phyloP scores from a whole-genome alignment of 2,113 vertebrate species.

The Strix uralensis region DNA sequence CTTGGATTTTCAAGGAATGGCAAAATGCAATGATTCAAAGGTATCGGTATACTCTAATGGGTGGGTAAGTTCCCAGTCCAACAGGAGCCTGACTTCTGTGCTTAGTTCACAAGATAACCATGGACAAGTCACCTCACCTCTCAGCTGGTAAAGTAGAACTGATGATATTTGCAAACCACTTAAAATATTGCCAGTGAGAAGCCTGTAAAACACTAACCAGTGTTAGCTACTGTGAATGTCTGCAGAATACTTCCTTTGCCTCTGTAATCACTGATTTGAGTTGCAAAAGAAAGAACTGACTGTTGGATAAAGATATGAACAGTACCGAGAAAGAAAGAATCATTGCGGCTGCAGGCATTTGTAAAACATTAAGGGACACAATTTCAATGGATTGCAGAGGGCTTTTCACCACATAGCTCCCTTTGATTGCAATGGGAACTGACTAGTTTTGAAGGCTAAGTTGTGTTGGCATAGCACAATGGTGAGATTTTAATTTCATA shows the following conservation, averaged over 20 bases:
- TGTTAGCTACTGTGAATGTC: not conserved
- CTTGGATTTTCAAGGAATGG: not conserved
- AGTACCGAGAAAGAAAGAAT: not conserved
- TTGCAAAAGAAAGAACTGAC: not conserved
- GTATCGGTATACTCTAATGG: not conserved
- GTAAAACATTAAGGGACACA: not conserved
- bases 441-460: conserved; percentile 17
- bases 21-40: not conserved
- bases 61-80: not conserved
- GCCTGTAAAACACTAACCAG: not conserved
- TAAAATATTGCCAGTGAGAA: not conserved
- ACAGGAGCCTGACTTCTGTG: not conserved
- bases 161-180: not conserved
- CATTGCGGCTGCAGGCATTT: not conserved
- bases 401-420: conserved; percentile 25
- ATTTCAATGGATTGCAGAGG: conserved; percentile 14
- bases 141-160: not conserved
- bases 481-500: conserved; percentile 19
- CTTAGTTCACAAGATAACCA: not conserved
- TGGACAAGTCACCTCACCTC: not conserved
- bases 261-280: not conserved
- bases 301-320: not conserved
- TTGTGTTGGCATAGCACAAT: not conserved
- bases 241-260: not conserved
- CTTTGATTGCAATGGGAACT: conserved; percentile 6